Base-by-base conservation (phyloP, 2,888 invertebrate species). In the Ochropleura plecta region DNA sequence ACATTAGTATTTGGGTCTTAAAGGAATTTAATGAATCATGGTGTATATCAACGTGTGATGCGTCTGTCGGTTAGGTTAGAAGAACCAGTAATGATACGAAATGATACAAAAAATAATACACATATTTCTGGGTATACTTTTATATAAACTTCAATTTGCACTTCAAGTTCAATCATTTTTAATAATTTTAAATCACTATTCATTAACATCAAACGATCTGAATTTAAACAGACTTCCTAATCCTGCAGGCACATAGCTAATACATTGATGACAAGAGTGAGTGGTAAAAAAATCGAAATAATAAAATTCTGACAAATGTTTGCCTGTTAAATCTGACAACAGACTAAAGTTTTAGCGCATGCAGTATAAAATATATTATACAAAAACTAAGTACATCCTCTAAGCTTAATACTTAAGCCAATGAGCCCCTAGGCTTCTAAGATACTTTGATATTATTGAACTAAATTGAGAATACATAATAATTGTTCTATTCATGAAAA, bases 381-480 rank as follows among this genome's bases (percentile, higher is more conserved):
- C 18, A n/a, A 18, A 30, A 68, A 1, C 30, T n/a, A 70, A 10
- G 10, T 69, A 10, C 5, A 20, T 48, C 12, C 40, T 9, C 14
- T 9, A 6, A 2, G 16, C 70, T 7, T 48, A 16, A 20, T 16
- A 40, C 20, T 20, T 8, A n/a, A 10, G 5, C 0, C 16, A 16
- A 14, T 5, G 0, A 0, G 14, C 20, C 9, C 30, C 10, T 30
- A 14, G 0, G n/a, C 7, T 40, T 9, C 46, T 40, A 3, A 40
- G 14, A 40, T 68, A 40, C 10, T 69, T 68, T 69, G 4, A 46
- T 16, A n/a, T 0, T 10, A 70, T 70, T 20, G 3, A 70, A 70
- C 40, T 20, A 14, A n/a, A 20, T 14, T 20, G 40, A 48, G 46
- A 40, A 68, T 14, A 30, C 30, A 30, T 30, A 30, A 30, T 30